Base-by-base conservation (phyloP, 2,888 invertebrate species). In the Oxyteleia sp. region DNA sequence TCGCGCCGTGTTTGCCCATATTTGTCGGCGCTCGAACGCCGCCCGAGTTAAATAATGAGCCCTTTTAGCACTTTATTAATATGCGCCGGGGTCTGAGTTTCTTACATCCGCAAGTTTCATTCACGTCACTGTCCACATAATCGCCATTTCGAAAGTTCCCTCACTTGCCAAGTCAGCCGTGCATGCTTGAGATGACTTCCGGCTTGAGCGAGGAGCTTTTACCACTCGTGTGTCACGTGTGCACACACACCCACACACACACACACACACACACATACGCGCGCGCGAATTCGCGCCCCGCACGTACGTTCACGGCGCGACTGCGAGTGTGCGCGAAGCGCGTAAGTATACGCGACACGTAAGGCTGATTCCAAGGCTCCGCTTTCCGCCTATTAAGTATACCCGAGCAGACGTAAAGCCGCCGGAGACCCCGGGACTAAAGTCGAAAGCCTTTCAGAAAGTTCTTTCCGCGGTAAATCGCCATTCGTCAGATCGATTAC, bases 301-400 rank as follows among this genome's bases (percentile, higher is more conserved):
- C 43, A 20, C 41, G 47, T 61, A 69, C 81, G 55, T 69, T 69
- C 45, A 71, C 80, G 75, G 59, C 23, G 41, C 41, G 59, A 49
- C 49, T 26, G 38, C 47, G 74, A 51, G 82, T 41, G 63, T 35
- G 41, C 68, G 71, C 29, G 63, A 18, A 1, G 13, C 18, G 49
- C 43, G 64, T 64, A 55, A 76, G 84, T 85, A 85, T 83, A 84
- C 85, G 85, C 84, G 86, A 84, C 84, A 81, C 83, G 80, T 86
- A 86, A 84, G 84, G 84, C 59, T 84, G 85, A 86, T n/a, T n/a
- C n/a, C n/a, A n/a, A n/a, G n/a, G n/a, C n/a, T n/a, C n/a, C n/a
- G n/a, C n/a, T n/a, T n/a, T n/a, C n/a, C n/a, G n/a, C n/a, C n/a
- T n/a, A n/a, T n/a, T n/a, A n/a, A n/a, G n/a, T n/a, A n/a, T n/a